Base-by-base conservation (phyloP, 2,888 invertebrate species). In the Sinhomidia bicolor region DNA sequence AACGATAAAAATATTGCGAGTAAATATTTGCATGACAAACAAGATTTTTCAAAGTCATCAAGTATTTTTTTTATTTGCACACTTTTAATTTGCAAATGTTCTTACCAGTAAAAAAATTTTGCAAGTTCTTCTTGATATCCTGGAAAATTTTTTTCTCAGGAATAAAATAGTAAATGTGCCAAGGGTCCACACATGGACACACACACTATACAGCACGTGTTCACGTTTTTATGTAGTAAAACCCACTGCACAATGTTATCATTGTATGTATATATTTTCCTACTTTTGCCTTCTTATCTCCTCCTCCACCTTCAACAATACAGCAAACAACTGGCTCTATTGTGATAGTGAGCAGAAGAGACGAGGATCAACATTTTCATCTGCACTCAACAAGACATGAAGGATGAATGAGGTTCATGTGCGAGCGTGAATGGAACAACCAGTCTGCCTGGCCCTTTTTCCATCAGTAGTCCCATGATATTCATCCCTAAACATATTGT, bases 381-480 rank as follows among this genome's bases (percentile, higher is more conserved):
- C 85, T 65, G 29, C 79, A 71, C 74, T 81, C 80, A 51, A 3
- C 78, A 62, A 65, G 65, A 57, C 32, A 32, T 32, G 51, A 65
- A 81, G 68, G 68, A 62, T 81, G 81, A 86, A 86, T 82, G 87
- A 86, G 57, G 41, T 80, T 79, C 32, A 79, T 80, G 80, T 79
- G 85, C 62, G 84, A 84, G 51, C 54, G 85, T 51, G 76, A 54
- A 76, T 76, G 54, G 76, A 76, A 54, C 47, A 76, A 76, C 76
- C 76, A 76, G 79, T 60, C 54, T 41, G 54, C 23, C 60, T 79
- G 79, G 79, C 79, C 79, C 79, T 79, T 79, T 29, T 57, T 26
- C 51, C 47, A 36, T 51, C 71, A 54, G 41, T 60, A 60, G 47
- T 60, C 26, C 60, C 26, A 26, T 17, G 12, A 44, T 54, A 14